Evolutionary conservation across 2,888 invertebrate genomes (phyloP).

Genomic region (Trissoscelio sp.): DNA sequence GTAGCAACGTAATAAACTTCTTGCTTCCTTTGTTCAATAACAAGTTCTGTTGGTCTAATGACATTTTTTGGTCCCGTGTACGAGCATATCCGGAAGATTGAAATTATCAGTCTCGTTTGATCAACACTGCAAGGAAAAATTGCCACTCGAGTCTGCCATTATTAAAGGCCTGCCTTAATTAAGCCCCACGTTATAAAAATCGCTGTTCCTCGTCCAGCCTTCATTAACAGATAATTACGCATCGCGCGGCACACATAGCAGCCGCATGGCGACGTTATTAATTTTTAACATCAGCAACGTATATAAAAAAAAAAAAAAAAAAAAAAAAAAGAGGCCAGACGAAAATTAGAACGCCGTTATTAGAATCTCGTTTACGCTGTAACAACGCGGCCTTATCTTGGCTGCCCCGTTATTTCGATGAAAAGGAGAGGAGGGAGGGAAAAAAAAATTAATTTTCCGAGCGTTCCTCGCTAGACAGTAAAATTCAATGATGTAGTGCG

Average conservation of each 20-base stretch:
- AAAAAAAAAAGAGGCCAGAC: slow-evolving; percentile 35
- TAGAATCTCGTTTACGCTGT: slow-evolving; percentile 55
- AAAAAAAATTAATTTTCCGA: slow-evolving; percentile 69
- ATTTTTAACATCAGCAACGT: slow-evolving; percentile 47
- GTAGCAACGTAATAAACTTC: too few relatives aligned
- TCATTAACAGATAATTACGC: slow-evolving; percentile 60
- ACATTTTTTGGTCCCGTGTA: too few relatives aligned
- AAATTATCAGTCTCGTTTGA: too few relatives aligned
- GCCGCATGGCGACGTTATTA: slow-evolving; percentile 38
- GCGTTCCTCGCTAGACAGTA: slow-evolving; percentile 69
- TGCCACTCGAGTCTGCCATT: slow-evolving; percentile 36
- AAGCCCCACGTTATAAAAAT: slow-evolving; percentile 51
- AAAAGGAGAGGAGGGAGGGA: slow-evolving; percentile 14
- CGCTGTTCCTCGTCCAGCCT: slow-evolving; percentile 26
- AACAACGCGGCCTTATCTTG: slow-evolving; percentile 40
- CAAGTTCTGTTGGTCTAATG: too few relatives aligned
- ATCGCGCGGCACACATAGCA: slow-evolving; percentile 18
- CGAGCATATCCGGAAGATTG: too few relatives aligned
- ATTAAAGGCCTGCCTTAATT: slow-evolving; percentile 50
- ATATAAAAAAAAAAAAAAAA: too few relatives aligned
- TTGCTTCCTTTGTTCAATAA: too few relatives aligned
- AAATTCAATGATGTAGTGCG: slow-evolving; percentile 73
- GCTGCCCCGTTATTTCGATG: slow-evolving; percentile 31
- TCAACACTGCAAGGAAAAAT: slow-evolving; percentile 27
- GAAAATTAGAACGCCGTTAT: slow-evolving; percentile 58